Evolutionary conservation across 2,888 invertebrate genomes (phyloP).

Genomic region (Lysandra coridon): DNA sequence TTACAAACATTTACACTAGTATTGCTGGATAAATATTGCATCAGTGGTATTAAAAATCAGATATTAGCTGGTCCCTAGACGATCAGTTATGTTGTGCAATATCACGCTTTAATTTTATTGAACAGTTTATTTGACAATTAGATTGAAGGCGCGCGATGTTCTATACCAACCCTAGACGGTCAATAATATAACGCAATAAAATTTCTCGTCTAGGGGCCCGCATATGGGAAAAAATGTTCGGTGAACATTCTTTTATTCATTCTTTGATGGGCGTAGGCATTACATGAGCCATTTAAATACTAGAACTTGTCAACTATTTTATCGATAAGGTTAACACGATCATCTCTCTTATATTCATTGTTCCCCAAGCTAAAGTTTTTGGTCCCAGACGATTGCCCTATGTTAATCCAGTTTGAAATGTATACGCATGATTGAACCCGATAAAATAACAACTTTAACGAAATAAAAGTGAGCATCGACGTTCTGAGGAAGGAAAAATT

Average conservation of each 20-base stretch:
- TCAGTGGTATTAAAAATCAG: background rate
- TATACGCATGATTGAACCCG: background rate
- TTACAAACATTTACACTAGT: slow-evolving; percentile 14
- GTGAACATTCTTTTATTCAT: background rate
- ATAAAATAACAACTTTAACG: background rate
- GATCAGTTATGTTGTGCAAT: too few species aligned
- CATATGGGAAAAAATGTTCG: background rate
- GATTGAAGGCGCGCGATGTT: too few species aligned
- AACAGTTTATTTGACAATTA: too few species aligned
- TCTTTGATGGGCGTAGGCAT: too few species aligned
- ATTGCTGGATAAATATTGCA: background rate
- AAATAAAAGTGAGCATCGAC: background rate
- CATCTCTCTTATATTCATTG: background rate
- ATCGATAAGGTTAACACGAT: background rate
- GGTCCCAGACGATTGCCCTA: background rate
- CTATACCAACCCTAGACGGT: too few species aligned
- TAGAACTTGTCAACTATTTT: background rate
- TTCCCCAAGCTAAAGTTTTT: background rate
- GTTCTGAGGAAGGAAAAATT: background rate
- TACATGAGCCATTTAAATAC: background rate
- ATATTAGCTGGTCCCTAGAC: background rate
- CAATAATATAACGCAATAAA: too few species aligned
- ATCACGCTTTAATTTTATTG: too few species aligned
- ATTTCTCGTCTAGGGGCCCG: too few species aligned
- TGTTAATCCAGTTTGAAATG: background rate